Evolutionary conservation across 2,888 invertebrate species (phyloP), one percentile per base, ranked within the genome.

Genomic region (Xylocampa areola): DNA sequence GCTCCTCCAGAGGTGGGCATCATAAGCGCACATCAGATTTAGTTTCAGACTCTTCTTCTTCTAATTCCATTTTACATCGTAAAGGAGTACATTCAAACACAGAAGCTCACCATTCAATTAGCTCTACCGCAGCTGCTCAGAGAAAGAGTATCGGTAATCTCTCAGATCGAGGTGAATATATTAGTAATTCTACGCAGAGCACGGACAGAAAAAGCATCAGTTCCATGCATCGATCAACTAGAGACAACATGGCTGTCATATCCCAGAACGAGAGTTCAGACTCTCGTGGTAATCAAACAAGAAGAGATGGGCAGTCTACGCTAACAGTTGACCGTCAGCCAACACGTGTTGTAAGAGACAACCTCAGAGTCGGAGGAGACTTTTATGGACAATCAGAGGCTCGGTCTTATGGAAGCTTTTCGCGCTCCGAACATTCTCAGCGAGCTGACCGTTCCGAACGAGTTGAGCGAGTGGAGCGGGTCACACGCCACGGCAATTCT

Each of bases 121-220:
- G 96, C 73, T 95, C 96, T 0, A 95, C 96, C 0, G 97, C 97
- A 13, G 96, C 97, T 17, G 96, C 97, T 64, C 97, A 97, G 86
- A 95, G 97, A 44, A 97, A 97, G 84, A 97, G 97, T 55, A 96
- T 97, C 58, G 95, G 96, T 17, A 97, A 97, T 81, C 92, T 97
- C 0, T 96, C 96, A 51, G 97, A 97, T 62, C 96, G 95, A 71
- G 96, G 96, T 7, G 95, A 96, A 75, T 96, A 95, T 76, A 95
- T 95, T 54, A 95, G 94, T 63, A 96, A 95, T 68, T 95, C 96
- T 1, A 94, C 95, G 0, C 95, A 96, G 57, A 96, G 95, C 69
- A 95, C 94, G 7, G 97, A 97, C 65, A 94, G 97, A 58, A 96
- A 96, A 73, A 97, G 97, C 80, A 95, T 97, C 33, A 97, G 97